Base-by-base conservation (phyloP, 2,113 vertebrate genomes). In the Cisticola juncidis region DNA sequence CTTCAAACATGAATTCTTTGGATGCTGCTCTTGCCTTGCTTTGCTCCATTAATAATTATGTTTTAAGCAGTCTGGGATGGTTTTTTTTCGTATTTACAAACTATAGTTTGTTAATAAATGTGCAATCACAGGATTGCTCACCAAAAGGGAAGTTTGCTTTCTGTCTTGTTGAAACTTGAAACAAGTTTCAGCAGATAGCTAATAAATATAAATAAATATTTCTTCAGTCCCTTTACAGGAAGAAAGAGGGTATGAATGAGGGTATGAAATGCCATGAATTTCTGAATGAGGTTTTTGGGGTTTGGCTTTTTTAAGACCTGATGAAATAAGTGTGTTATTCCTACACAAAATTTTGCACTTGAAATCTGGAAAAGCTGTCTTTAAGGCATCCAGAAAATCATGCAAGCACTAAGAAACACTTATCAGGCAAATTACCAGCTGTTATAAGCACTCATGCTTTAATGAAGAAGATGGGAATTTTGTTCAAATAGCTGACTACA, bases 1-100 rank as follows among this genome's bases (percentile, higher is more conserved):
- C 91, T 98, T 97, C 96, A 97, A 97, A 95, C 91, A 92, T 48
- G 20, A 95, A 95, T 97, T 92, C 86, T 83, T 90, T 92, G 91
- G 95, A 92, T 89, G 69, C 33, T 81, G 29, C 53, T 76, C 81
- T 56, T 61, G 61, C 56, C 64, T 96, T 92, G 61, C 93, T 97
- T 96, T 95, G 82, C 95, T 89, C 93, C 62, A 7, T 86, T 96
- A 95, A 95, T 96, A 95, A 95, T 92, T 96, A 93, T 35, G 51
- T 60, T 95, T 93, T 79, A 97, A 94, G 88, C 62, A 68, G 74
- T 92, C 92, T 86, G 66, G 12, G 50, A 9, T 33, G 12, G 12
- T 21, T 62, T 29, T 57, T 68, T 70, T 80, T 64, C 1, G 0
- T 82, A 73, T 93, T 92, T 95, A 86, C 53, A 76, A 90, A 81